Evolutionary conservation across 2,797 vertebrate genomes (phyloP).

Genomic region (Anisognathus igniventris): DNA sequence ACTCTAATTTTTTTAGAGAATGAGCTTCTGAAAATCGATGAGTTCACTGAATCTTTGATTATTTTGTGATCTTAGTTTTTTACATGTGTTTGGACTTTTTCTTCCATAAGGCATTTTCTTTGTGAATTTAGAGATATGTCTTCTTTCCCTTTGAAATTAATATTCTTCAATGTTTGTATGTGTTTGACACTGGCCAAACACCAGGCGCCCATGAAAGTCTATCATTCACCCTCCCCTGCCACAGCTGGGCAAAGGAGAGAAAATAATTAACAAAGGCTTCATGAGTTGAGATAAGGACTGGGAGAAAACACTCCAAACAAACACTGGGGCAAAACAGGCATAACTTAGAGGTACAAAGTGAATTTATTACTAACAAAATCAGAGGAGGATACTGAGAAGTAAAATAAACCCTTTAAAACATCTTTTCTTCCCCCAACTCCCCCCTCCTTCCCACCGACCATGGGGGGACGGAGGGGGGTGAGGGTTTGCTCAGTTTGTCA

Average conservation of each 20-base stretch:
- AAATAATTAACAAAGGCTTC: background rate
- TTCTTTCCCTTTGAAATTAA: background rate
- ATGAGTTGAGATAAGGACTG: background rate
- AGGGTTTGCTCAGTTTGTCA: background rate
- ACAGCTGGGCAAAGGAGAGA: background rate
- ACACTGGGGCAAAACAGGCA: background rate
- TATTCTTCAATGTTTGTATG: background rate
- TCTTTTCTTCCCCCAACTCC: background rate
- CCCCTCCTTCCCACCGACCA: rapidly evolving
- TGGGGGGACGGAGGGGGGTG: rapidly evolving
- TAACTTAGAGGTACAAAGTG: background rate
- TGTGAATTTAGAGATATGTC: background rate
- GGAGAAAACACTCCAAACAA: background rate
- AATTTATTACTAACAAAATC: background rate
- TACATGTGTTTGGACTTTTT: background rate
- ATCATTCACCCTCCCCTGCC: no score
- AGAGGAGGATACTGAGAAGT: background rate
- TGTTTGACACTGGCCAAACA: background rate
- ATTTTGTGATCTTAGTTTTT: background rate
- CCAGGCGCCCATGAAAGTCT: rapidly evolving
- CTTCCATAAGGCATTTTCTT: background rate
- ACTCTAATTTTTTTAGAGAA: background rate
- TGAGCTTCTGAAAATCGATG: background rate
- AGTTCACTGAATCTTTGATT: background rate
- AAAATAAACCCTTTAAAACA: background rate